Base-by-base conservation (phyloP, 2,888 invertebrate species). In the Trissonchulus latispiculum region DNA sequence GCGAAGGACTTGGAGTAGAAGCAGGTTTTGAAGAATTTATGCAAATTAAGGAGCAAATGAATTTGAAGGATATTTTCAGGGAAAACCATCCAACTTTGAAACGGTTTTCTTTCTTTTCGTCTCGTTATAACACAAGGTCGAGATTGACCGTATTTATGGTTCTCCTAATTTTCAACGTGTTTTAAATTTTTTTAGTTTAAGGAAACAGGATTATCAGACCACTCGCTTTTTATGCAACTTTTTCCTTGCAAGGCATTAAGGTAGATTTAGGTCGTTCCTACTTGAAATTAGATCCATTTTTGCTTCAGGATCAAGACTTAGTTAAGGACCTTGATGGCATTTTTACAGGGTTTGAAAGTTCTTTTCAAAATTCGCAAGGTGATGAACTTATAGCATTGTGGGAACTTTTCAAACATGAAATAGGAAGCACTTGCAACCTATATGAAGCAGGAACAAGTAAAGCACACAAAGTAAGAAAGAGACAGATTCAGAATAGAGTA, bases 121-220 rank as follows among this genome's bases (percentile, higher is more conserved):
- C 32, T 15, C 8, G 31, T 15, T 33, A 64, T 18, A 64, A 64
- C n/a, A 64, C 66, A 15, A 8, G 28, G 35, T 64, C 66, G 28
- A 68, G 69, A 23, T 68, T 23, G 69, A 68, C 36, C 33, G 69
- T 28, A 68, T 68, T 31, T 68, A 68, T 33, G 33, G 15, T 32
- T 8, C 2, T 68, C 35, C 2, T 15, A 68, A 33, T 68, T 36
- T 68, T 36, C n/a, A n/a, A n/a, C n/a, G n/a, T n/a, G n/a, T n/a
- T n/a, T n/a, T n/a, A 23, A 36, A n/a, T 3, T 8, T 36, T n/a
- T 35, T 23, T 8, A n/a, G 8, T 35, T 36, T 35, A n/a, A 32
- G 8, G n/a, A 23, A 35, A 35, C 36, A 8, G 36, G 28, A 8
- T 68, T 68, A 15, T 31, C 31, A 8, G 69, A 68, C 35, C 69